Conservation (phyloP, 2,797 vertebrate genomes). For the Chromis chromis region DNA sequence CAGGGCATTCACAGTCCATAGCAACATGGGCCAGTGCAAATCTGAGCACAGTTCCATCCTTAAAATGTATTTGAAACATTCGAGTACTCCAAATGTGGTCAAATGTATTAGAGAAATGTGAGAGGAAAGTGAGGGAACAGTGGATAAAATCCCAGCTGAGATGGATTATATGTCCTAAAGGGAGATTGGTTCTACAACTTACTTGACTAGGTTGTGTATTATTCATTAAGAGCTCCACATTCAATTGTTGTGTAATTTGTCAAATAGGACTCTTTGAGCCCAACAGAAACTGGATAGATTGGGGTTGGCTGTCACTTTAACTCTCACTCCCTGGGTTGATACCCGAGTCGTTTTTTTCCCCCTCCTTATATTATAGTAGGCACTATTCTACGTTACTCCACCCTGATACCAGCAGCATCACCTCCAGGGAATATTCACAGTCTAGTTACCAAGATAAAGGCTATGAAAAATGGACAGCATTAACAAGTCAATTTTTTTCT, state of each 20-base stretch:
- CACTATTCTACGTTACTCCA: constrained; percentile 41
- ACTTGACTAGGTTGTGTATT: constrained; percentile 67
- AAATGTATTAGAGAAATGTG: constrained; percentile 37
- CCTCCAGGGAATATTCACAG: constrained; percentile 66
- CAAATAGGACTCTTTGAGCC: constrained; percentile 60
- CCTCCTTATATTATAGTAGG: constrained; percentile 30
- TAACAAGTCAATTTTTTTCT: constrained; percentile 73
- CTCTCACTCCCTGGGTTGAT: constrained; percentile 48
- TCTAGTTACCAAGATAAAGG: constrained; percentile 70
- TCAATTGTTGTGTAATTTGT: constrained; percentile 73
- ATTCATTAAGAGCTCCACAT: constrained; percentile 67
- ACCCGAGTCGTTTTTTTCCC: constrained; percentile 10
- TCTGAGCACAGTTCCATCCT: constrained; percentile 47
- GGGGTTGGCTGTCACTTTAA: constrained; percentile 66
- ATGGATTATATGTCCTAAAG: constrained; percentile 63
- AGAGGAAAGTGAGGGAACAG: constrained; percentile 53
- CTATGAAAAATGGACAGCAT: constrained; percentile 78
- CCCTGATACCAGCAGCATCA: constrained; percentile 49
- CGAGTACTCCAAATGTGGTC: no score
- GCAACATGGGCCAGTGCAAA: constrained; percentile 67
- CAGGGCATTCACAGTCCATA: constrained; percentile 52
- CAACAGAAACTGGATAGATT: constrained; percentile 67
- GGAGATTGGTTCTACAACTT: constrained; percentile 61
- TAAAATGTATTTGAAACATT: constrained; percentile 22
- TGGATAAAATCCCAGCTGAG: constrained; percentile 56